Evolutionary conservation across 2,113 vertebrate genomes (phyloP).

Genomic region (Pimephales promelas): DNA sequence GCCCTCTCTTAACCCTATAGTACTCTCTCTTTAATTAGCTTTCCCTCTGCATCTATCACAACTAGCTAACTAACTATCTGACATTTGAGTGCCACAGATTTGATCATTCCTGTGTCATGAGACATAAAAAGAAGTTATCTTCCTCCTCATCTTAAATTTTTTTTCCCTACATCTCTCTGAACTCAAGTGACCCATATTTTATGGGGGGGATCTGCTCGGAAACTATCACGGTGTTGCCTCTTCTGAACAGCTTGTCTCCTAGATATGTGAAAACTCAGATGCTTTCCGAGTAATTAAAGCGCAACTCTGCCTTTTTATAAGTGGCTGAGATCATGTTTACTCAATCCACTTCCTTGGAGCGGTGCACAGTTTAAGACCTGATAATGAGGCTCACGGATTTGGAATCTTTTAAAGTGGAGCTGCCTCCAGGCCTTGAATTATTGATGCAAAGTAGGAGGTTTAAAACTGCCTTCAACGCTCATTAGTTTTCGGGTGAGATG

Average conservation of each 20-base stretch:
- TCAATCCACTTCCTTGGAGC: constrained; percentile 26
- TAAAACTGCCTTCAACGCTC: constrained; percentile 63
- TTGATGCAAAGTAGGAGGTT: constrained; percentile 69
- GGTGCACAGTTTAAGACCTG: constrained; percentile 39
- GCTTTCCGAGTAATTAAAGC: background rate
- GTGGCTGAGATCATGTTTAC: constrained; percentile 41
- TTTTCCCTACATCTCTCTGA: constrained; percentile 8
- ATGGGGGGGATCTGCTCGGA: background rate
- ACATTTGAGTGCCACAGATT: constrained; percentile 1
- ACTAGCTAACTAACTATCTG: background rate
- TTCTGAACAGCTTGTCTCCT: background rate
- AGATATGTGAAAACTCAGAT: background rate
- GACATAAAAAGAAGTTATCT: background rate
- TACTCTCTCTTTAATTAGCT: background rate
- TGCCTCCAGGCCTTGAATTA: constrained; percentile 64
- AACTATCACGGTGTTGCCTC: background rate
- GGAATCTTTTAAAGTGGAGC: constrained; percentile 57
- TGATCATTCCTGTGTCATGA: background rate
- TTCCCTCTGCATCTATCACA: background rate
- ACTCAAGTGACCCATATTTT: background rate
- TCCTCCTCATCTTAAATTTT: background rate
- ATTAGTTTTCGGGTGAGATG: constrained; percentile 64
- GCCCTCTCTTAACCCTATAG: too few species aligned
- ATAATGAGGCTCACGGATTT: constrained; percentile 43
- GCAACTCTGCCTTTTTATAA: constrained; percentile 18